Percentiles rank a stretch among this genome's conserved stretches.
Conservation (phyloP, 2,113 vertebrate genomes). For the Acanthisitta chloris region DNA sequence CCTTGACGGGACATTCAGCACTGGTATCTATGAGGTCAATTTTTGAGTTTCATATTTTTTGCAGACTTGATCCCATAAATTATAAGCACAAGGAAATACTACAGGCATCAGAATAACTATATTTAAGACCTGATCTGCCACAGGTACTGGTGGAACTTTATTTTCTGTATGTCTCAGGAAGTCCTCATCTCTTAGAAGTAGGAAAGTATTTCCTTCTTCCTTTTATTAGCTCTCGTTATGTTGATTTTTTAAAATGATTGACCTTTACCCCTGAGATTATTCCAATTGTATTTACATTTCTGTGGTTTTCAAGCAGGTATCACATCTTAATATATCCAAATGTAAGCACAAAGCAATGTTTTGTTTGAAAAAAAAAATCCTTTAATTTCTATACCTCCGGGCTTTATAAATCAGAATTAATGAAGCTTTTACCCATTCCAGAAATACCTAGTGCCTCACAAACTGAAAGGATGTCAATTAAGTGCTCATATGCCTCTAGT, state of each 20-base stretch:
- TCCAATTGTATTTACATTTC: neutral
- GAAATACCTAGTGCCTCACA: neutral
- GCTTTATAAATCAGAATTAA: conserved; percentile 9
- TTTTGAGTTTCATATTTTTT: neutral
- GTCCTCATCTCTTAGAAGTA: neutral
- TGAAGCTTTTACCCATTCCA: neutral
- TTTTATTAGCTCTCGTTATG: neutral
- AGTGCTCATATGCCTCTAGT: neutral
- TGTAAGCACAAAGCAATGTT: neutral
- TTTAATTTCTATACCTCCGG: neutral
- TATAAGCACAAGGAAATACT: neutral
- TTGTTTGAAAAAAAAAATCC: neutral
- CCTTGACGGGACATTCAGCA: neutral
- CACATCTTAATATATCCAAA: neutral
- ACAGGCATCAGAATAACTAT: neutral
- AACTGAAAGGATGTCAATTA: conserved; percentile 3
- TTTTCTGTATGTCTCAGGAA: neutral
- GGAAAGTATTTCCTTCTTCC: neutral
- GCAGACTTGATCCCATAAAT: neutral
- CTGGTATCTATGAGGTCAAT: neutral
- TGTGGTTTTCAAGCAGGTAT: neutral
- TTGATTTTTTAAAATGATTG: neutral
- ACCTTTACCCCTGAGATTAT: neutral
- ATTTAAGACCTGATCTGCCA: neutral
- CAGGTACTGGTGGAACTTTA: neutral